A percentile compares a stretch with the other conserved stretches of the same genome.
These are phyloP conservation scores for Oncorhynchus keta DNA, from an alignment of 2,113 vertebrate genomes.

Conservation along the genomic window DNA sequence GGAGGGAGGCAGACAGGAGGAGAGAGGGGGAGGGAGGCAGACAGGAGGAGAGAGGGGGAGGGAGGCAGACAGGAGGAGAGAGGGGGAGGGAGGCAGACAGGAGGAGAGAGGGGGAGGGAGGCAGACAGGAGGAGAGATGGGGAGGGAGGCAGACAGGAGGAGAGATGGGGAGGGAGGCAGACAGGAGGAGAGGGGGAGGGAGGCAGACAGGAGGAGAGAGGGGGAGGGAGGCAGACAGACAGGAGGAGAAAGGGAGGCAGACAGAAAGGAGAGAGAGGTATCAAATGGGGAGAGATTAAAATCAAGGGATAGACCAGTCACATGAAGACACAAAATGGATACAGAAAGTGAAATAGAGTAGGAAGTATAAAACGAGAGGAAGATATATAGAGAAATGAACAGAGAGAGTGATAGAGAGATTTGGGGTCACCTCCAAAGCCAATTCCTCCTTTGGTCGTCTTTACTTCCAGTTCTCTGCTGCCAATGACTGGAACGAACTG, in stretches of 20 bases:
- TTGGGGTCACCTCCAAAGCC: neutral
- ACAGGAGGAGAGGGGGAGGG: neutral
- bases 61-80: neutral
- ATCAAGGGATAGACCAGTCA: constrained; percentile 13
- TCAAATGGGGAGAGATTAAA: neutral
- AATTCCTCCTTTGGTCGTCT: too few species aligned
- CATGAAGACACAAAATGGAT: constrained; percentile 25
- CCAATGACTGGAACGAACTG: too few species aligned
- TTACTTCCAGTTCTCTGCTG: too few species aligned
- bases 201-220: neutral
- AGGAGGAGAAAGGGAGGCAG: neutral
- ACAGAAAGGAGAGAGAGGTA: neutral
- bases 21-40: too few species aligned
- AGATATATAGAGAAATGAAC: constrained; percentile 18
- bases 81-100: neutral
- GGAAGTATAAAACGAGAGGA: constrained; percentile 19
- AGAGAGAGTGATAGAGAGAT: constrained; percentile 45
- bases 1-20: too few species aligned
- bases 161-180: neutral
- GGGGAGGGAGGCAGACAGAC: neutral
- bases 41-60: too few species aligned
- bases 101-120: neutral
- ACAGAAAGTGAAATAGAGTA: constrained; percentile 23
- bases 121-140: too few species aligned
- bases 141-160: too few species aligned